Evolutionary conservation across 2,113 vertebrate genomes (phyloP).

Genomic region (Takifugu bimaculatus): DNA sequence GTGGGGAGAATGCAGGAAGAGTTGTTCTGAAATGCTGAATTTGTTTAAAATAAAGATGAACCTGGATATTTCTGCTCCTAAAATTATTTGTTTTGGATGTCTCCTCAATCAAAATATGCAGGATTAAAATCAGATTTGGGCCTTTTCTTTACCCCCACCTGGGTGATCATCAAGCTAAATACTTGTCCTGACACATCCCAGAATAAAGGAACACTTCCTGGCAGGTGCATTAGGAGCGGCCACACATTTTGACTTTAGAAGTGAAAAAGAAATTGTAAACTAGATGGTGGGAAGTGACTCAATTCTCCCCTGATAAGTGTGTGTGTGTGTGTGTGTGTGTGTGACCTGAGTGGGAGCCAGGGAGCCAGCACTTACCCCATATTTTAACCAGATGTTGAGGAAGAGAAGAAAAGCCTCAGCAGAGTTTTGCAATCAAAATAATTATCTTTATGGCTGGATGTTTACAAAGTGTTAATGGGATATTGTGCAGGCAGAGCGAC

Average conservation of each 20-base stretch:
- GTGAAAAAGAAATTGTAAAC: slow-evolving; percentile 30
- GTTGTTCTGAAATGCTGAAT: no score
- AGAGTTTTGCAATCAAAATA: slow-evolving; percentile 81
- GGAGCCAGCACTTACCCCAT: slow-evolving; percentile 79
- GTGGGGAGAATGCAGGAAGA: no score
- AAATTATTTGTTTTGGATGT: no score
- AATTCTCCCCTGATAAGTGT: slow-evolving; percentile 73
- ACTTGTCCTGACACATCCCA: slow-evolving; percentile 51
- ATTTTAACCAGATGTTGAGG: slow-evolving; percentile 91
- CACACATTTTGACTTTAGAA: slow-evolving; percentile 26
- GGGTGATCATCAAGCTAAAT: slow-evolving; percentile 8
- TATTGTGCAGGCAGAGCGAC: slow-evolving; percentile 57
- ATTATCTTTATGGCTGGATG: slow-evolving; percentile 69
- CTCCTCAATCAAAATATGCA: no score
- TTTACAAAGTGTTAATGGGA: slow-evolving; percentile 78
- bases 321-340: slow-evolving; percentile 15
- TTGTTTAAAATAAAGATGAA: no score
- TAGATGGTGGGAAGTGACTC: slow-evolving; percentile 69
- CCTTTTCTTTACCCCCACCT: not conserved
- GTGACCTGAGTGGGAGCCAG: slow-evolving; percentile 81
- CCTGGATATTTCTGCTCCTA: no score
- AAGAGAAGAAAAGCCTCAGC: slow-evolving; percentile 67
- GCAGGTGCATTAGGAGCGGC: slow-evolving; percentile 62
- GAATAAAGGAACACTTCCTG: slow-evolving; percentile 47
- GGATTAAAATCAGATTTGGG: no score